Base-by-base conservation (phyloP, 2,888 invertebrate species). In the Nebria brevicollis region DNA sequence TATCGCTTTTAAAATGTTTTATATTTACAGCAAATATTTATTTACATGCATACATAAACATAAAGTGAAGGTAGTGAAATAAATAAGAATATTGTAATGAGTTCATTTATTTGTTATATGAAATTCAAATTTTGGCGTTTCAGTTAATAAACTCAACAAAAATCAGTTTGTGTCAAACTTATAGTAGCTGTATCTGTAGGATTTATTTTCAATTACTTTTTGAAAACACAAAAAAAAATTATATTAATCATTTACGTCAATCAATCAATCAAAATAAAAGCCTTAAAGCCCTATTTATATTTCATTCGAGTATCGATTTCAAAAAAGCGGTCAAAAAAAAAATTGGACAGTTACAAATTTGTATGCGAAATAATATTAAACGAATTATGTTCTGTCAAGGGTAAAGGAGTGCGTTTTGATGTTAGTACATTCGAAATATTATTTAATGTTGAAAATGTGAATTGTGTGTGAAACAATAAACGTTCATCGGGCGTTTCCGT, bases 321-420 rank as follows among this genome's bases (percentile, higher is more conserved):
- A 20, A 54, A 54, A 54, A 54, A 54, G 7, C 54, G 13, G 54
- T 54, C 20, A 70, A 77, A 77, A 42, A 65, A 42, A 70, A 66
- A 74, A 65, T 74, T 72, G 74, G 78, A 74, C 78, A 74, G 66
- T 73, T 78, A 78, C 74, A 78, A 78, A 78, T 78, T 78, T 78
- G 54, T 54, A 13, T 66, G 43, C 78, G 74, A 78, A 72, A 54
- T 54, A 78, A 78, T 78, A 78, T 78, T 54, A 54, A 54, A 54
- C 54, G 54, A 54, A 54, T 54, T 54, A 54, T 54, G 54, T 78
- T 78, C 74, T 78, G 78, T 78, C 78, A 66, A 66, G 74, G 78
- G 74, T 78, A 78, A 78, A 78, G 43, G 74, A 78, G 78, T 78
- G 78, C 78, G 74, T 78, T 78, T 78, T 74, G 78, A 74, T 78